A percentile compares a stretch with the other conserved stretches of the same genome.
Conservation (phyloP, 2,888 invertebrate genomes). For the Yponomeuta cagnagella region DNA sequence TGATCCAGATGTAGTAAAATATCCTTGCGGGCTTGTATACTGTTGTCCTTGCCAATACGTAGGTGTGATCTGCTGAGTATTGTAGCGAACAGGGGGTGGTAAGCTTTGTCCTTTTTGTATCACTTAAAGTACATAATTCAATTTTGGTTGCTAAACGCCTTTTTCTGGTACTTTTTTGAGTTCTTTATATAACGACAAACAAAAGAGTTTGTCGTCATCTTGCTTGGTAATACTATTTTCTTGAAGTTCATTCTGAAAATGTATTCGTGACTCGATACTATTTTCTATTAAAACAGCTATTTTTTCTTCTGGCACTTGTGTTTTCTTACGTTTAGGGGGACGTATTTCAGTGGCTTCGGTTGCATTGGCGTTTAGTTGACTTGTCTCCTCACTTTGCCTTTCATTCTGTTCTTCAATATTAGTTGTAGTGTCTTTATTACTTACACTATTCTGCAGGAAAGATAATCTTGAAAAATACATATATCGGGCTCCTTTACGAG, state of each 20-base stretch:
- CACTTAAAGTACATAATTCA: slow-evolving; percentile 30
- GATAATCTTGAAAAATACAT: slow-evolving; percentile 30
- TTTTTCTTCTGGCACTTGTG: slow-evolving; percentile 27
- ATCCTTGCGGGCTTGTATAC: slow-evolving; percentile 27
- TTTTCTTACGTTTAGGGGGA: slow-evolving; percentile 27
- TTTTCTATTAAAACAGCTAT: slow-evolving; percentile 11
- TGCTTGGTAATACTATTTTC: slow-evolving; percentile 27
- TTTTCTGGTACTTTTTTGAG: slow-evolving; percentile 31
- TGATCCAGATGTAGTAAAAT: slow-evolving; percentile 26
- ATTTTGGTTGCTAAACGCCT: slow-evolving; percentile 30
- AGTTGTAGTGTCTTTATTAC: slow-evolving; percentile 27
- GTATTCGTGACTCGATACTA: slow-evolving; percentile 14
- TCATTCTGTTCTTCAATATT: slow-evolving; percentile 24
- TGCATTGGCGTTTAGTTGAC: slow-evolving; percentile 25
- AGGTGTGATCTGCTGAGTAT: slow-evolving; percentile 27
- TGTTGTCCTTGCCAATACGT: slow-evolving; percentile 22
- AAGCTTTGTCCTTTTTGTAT: slow-evolving; percentile 28
- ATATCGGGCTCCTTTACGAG: slow-evolving; percentile 27
- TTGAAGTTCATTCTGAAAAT: slow-evolving; percentile 27
- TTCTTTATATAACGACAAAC: slow-evolving; percentile 31
- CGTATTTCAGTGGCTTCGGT: slow-evolving; percentile 27
- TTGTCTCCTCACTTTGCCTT: slow-evolving; percentile 16
- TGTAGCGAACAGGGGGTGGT: slow-evolving; percentile 22
- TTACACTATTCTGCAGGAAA: slow-evolving; percentile 30
- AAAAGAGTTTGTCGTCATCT: slow-evolving; percentile 34